Evolutionary conservation across 2,797 vertebrate species (phyloP).

Genomic region (Acanthurus lineatus): DNA sequence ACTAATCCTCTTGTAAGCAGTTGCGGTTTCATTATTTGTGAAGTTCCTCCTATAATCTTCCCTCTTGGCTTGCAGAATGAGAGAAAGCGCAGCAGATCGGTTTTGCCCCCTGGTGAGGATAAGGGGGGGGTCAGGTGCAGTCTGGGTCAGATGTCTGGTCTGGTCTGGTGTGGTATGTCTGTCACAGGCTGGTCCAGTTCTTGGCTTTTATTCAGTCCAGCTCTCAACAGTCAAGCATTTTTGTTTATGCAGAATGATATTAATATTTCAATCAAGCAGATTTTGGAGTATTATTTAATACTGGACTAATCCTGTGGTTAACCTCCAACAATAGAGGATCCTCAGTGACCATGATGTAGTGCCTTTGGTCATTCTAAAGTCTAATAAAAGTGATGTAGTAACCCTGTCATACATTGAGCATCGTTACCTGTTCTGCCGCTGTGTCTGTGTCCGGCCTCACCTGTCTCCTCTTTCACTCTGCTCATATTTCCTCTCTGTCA

Average conservation of each 20-base stretch:
- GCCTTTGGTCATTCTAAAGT: background rate
- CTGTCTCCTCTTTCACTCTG: slow-evolving; percentile 19
- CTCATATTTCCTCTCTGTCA: slow-evolving; percentile 43
- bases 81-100: slow-evolving; percentile 31
- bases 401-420: slow-evolving; percentile 5
- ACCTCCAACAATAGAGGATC: background rate
- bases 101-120: slow-evolving; percentile 45
- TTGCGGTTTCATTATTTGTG: slow-evolving; percentile 69
- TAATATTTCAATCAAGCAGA: slow-evolving; percentile 9
- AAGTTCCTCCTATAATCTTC: slow-evolving; percentile 70
- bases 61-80: slow-evolving; percentile 42
- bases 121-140: slow-evolving; percentile 56
- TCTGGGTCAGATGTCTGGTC: slow-evolving; percentile 61
- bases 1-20: slow-evolving; percentile 78
- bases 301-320: background rate
- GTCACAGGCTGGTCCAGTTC: slow-evolving; percentile 1
- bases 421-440: background rate
- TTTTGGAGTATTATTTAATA: background rate
- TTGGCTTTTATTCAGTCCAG: background rate
- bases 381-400: background rate
- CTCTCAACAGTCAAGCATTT: background rate
- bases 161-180: slow-evolving; percentile 35
- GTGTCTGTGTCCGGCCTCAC: slow-evolving; percentile 7
- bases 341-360: background rate
- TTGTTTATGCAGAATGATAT: slow-evolving; percentile 3